phyloP scores from a whole-genome alignment of 2,888 invertebrate species.

The Conistra vaccinii region DNA sequence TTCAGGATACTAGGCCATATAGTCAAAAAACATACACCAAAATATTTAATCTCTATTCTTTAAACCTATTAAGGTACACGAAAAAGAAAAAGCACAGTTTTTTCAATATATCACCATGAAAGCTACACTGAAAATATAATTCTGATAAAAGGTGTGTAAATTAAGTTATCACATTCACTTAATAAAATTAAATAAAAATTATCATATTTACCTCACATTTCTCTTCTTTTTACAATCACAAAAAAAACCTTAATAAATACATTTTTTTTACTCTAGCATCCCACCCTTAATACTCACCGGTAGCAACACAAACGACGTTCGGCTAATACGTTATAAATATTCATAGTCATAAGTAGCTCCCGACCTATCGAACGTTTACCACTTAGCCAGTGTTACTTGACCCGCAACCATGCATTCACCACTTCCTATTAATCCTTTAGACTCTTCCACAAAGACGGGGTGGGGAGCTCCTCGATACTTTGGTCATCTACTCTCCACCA shows the following conservation, averaged over 20 bases:
- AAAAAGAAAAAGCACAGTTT: too few species aligned
- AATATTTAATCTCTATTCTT: too few species aligned
- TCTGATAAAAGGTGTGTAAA: neutral
- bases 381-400: conserved; percentile 71
- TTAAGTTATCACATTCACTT: neutral
- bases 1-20: too few species aligned
- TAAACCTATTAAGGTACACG: too few species aligned
- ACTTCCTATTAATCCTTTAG: conserved; percentile 43
- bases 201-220: neutral
- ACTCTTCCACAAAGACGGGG: conserved; percentile 39
- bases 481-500: conserved; percentile 77
- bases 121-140: neutral
- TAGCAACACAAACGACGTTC: conserved; percentile 81
- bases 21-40: too few species aligned
- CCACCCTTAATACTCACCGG: conserved; percentile 80
- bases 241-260: conserved; percentile 21
- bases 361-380: conserved; percentile 86
- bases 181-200: neutral
- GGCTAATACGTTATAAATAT: conserved; percentile 89
- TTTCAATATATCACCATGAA: too few species aligned
- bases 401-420: conserved; percentile 58
- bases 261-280: conserved; percentile 47
- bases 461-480: conserved; percentile 68
- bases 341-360: conserved; percentile 89
- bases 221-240: neutral